Percentiles rank a stretch among this genome's conserved stretches.
phyloP scores from a whole-genome alignment of 2,113 vertebrate species.

The Echinops telfairi region DNA sequence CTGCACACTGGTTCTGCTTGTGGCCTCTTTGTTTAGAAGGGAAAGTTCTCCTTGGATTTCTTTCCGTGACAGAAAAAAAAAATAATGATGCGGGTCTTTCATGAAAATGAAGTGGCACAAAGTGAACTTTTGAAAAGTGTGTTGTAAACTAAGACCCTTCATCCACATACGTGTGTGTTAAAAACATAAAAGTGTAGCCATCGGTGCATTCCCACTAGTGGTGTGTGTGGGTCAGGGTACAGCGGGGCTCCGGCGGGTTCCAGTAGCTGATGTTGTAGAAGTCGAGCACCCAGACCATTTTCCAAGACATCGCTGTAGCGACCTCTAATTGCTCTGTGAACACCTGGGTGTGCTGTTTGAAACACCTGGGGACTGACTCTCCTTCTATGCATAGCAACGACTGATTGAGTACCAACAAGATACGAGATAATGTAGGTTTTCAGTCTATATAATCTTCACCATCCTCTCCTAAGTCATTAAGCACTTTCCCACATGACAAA shows the following conservation, averaged over 20 bases:
- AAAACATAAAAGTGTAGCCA: neutral
- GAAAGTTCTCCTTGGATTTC: no score
- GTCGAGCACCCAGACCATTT: neutral
- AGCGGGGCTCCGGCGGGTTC: neutral
- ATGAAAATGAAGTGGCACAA: no score
- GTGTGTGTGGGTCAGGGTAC: neutral
- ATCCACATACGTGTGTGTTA: neutral
- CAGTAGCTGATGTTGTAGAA: neutral
- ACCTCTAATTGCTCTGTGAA: neutral
- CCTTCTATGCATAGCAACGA: neutral
- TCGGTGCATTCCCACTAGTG: no score
- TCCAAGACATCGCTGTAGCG: neutral
- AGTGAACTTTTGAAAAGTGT: no score
- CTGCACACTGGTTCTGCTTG: no score
- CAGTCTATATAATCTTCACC: neutral
- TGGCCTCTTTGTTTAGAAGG: no score
- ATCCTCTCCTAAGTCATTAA: neutral
- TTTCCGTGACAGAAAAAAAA: no score
- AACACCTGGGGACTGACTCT: neutral
- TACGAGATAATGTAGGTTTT: neutral
- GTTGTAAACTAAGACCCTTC: no score
- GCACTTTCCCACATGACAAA: neutral
- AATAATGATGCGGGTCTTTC: no score
- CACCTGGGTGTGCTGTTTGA: neutral
- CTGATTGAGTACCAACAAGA: neutral